Evolutionary conservation across 2,797 vertebrate species (phyloP), one percentile per base, ranked within the genome.

Genomic region (Etheostoma perlongum): DNA sequence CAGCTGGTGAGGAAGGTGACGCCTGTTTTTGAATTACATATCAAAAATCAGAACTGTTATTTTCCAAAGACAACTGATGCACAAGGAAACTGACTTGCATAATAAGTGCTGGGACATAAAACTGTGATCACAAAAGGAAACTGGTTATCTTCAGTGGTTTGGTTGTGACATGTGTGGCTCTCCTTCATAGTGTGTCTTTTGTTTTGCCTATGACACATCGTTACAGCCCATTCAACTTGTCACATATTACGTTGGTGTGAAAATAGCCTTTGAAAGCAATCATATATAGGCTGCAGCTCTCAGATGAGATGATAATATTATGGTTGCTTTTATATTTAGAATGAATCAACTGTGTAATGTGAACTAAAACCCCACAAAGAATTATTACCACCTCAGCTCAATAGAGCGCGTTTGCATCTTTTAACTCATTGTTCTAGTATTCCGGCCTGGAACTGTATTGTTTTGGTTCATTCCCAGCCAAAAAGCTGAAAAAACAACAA

Each of bases 21-120:
- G 74, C 47, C 48, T 23, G 33, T 13, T 72, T 78, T 55, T 88
- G 80, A 82, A 86, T 87, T 70, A 75, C 83, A 81, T 48, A 63
- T 59, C 57, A 25, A 51, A 40, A 76, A 77, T 72, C 62, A 21
- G 18, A 59, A 10, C 25, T 44, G 54, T 57, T 72, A 67, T 73
- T 73, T 85, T 62, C 66, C 65, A 80, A 83, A 74, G 61, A 86
- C 51, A 53, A 67, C 0, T 15, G 14, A 64, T 6, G 62, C 46
- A 60, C 5, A 14, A 51, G 55, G 44, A 66, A 64, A 46, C 19
- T 46, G 53, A 65, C 27, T 63, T 21, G 48, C 12, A 70, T 67
- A 58, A 78, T 53, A 19, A 46, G 36, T 60, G 68, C 49, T 30
- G 60, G 30, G 71, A 71, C 15, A 9, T 55, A 30, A 62, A 53